Conservation (phyloP, 2,113 vertebrate species). For the Etheostoma spectabile region DNA sequence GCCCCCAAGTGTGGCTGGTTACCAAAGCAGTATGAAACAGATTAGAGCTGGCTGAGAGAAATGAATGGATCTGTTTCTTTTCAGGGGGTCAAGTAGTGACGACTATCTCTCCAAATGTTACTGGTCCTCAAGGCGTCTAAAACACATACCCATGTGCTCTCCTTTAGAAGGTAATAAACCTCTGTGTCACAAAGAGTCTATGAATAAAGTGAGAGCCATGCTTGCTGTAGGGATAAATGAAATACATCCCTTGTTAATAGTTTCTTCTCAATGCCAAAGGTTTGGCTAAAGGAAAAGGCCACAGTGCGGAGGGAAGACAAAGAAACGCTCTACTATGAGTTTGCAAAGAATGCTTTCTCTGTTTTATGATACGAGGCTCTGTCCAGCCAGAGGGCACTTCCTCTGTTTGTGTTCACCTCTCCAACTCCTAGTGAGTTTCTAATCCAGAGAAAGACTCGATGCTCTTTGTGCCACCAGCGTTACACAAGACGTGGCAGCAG, state of each 20-base stretch:
- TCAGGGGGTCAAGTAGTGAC: constrained; percentile 66
- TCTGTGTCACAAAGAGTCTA: constrained; percentile 66
- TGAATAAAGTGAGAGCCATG: constrained; percentile 67
- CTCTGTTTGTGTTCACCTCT: constrained; percentile 73
- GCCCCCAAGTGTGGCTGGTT: constrained; percentile 40
- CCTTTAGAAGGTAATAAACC: constrained; percentile 77
- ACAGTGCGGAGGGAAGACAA: constrained; percentile 63
- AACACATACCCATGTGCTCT: constrained; percentile 73
- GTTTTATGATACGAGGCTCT: constrained; percentile 52
- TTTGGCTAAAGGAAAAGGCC: constrained; percentile 79
- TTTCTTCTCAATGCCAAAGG: constrained; percentile 69
- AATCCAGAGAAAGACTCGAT: constrained; percentile 37
- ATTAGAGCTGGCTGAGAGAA: constrained; percentile 12
- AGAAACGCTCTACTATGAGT: constrained; percentile 68
- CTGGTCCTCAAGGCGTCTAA: constrained; percentile 71
- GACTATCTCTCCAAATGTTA: constrained; percentile 69
- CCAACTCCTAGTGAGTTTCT: constrained; percentile 47
- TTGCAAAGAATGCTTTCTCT: constrained; percentile 74
- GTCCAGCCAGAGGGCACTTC: constrained; percentile 57
- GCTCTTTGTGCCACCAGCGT: constrained; percentile 8
- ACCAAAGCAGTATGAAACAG: constrained; percentile 37
- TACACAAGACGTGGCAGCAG: constrained; percentile 23
- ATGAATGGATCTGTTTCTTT: constrained; percentile 76
- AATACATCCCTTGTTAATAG: constrained; percentile 74
- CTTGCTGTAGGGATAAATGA: constrained; percentile 71